Evolutionary conservation across 2,888 invertebrate genomes (phyloP), one percentile per base, ranked within the genome.

Genomic region (Xestia sexstrigata): DNA sequence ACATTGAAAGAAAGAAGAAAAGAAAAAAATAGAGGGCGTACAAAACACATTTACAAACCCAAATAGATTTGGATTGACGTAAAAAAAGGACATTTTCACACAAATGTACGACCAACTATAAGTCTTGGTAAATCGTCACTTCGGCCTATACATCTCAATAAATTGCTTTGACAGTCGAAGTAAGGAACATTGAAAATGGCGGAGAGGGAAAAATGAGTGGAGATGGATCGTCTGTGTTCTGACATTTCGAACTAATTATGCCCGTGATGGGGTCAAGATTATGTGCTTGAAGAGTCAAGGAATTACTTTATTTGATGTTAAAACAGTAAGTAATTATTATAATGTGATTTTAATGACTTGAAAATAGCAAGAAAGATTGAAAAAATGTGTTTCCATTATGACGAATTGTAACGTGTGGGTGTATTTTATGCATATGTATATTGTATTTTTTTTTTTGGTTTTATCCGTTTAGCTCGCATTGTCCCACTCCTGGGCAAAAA

Each of bases 131-230:
- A 79, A 84, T 87, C 89, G 90, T 89, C 87, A 89, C 82, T 83
- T 66, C 74, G 84, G 65, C 79, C 90, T 87, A 93, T 94, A 91
- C 89, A 87, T 94, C 93, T 93, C 92, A 92, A 94, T 94, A 94
- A 94, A 94, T 95, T 92, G 89, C 82, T 87, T 86, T 89, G 93
- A 92, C 93, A 92, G 89, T 78, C 79, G 35, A 78, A 86, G 84
- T 86, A 82, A 86, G 35, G 45, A 66, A 76, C 58, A 68, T 66
- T 63, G 68, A 76, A 74, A 83, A 77, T 72, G 23, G 75, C 49
- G 52, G 1, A 1, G 26, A 2, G 23, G 26, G 39, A 83, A 73
- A 67, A 85, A 67, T 76, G 26, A 76, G 49, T 26, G 15, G 35
- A 67, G 69, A 85, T 68, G 39, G 72, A 83, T 77, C 45, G 66